Base-by-base conservation (phyloP, 2,113 vertebrate species). In the Lota lota region DNA sequence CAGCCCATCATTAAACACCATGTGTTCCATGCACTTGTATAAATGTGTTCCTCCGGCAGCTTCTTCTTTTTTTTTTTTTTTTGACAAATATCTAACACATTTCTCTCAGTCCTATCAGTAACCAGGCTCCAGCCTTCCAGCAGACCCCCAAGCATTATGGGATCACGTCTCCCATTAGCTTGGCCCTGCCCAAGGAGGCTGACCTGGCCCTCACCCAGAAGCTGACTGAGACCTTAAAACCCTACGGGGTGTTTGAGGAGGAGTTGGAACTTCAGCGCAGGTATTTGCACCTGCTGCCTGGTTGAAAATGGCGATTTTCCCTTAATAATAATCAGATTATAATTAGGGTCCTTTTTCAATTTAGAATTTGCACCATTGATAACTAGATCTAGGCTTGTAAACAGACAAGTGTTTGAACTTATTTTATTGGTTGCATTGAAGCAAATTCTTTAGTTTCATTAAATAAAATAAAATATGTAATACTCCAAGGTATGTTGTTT, bases 131-230 rank as follows among this genome's bases (percentile, higher is more conserved):
- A 62, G 83, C 91, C 74, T 87, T 87, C 21, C 93, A 90, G 76
- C 93, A 91, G 24, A 82, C 87, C 0, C 88, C 91, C 78, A 95
- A 91, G 88, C 93, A 94, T 81, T 95, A 92, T 94, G 95, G 95
- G 80, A 94, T 96, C 80, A 95, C 94, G 40, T 94, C 93, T 74
- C 94, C 95, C 33, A 95, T 97, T 91, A 96, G 94, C 87, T 83
- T 95, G 87, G 93, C 92, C 67, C 83, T 83, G 73, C 95, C 95
- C 53, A 94, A 94, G 85, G 94, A 96, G 81, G 83, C 89, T 17
- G 95, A 97, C 81, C 89, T 94, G 86, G 79, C 90, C 19, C 92
- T 93, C 68, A 94, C 94, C n/a, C 92, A 92, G 85, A 94, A 91
- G 76, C 90, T 97, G 62, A 92, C 91, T 0, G 93, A 96, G 67